Evolutionary conservation across 1,140 invertebrate species (phyloP), one percentile per base, ranked within the genome.

Genomic region (Liolophura sinensis): DNA sequence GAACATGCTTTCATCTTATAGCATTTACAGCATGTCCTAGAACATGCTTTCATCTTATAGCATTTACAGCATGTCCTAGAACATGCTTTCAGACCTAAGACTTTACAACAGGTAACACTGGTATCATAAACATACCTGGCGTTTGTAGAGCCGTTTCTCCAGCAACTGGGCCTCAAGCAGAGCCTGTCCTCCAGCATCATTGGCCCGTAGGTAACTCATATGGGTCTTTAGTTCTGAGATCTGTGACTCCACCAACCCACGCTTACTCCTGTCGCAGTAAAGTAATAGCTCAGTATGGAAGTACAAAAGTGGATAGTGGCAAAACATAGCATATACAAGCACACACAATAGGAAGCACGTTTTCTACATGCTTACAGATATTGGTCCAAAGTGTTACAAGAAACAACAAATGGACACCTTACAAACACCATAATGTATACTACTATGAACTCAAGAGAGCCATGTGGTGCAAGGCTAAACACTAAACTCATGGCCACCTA

Each of bases 171-270:
- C 79, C 55, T 75, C 74, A 22, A 73, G 65, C 40, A 80, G 57
- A 18, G 77, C 63, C 3, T 73, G 71, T 46, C 52, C 61, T 52
- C 75, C 76, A 18, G 78, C 77, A 54, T 77, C 75, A 0, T 72
- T 75, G 25, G 73, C 72, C 50, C 69, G 73, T 22, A 82, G 70
- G 55, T 79, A 75, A 51, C 72, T 58, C 14, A 80, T 49, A 58
- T 79, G 79, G 11, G 75, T 73, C 59, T 73, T 72, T 65, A 80
- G 80, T 59, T 79, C 74, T 7, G 65, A 56, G 4, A 82, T 59
- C 71, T 81, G 79, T 12, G 50, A 25, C 56, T 56, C 25, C 40
- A 49, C 20, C 25, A n/a, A 16, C 57, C 24, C 12, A 27, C 63
- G 51, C 51, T 54, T 54, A 24, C 51, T 12, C 51, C 24, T 40